Percentiles rank a stretch among this genome's conserved stretches.
Evolutionary conservation across 2,797 vertebrate species (phyloP).

Genomic region (Esox lucius): DNA sequence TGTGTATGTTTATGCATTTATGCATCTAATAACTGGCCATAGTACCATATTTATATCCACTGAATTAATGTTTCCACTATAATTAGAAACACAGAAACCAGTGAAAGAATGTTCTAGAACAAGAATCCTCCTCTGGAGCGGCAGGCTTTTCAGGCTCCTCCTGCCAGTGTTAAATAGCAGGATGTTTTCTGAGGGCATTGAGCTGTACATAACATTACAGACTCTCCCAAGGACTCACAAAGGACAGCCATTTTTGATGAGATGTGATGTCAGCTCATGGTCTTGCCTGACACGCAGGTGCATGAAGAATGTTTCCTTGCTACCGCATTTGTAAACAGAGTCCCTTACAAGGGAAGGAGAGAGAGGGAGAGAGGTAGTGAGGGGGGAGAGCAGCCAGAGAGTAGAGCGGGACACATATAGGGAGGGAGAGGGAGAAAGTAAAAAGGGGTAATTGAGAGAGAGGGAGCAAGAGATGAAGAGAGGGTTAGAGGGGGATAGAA

Average conservation of each 20-base stretch:
- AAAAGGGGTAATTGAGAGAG: slow-evolving; percentile 12
- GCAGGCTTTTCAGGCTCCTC: slow-evolving; percentile 63
- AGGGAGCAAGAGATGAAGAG: slow-evolving; percentile 14
- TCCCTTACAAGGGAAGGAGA: slow-evolving; percentile 39
- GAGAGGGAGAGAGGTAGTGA: slow-evolving; percentile 8
- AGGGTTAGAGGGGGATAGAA: neutral
- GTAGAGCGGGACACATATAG: slow-evolving; percentile 5
- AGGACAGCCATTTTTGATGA: slow-evolving; percentile 27
- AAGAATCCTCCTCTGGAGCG: slow-evolving; percentile 8
- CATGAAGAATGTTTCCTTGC: slow-evolving; percentile 39
- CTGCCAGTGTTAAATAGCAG: slow-evolving; percentile 5
- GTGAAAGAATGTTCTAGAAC: too few relatives aligned
- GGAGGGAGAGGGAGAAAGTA: slow-evolving; percentile 23
- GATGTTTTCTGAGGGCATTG: too few relatives aligned
- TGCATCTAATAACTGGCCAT: neutral
- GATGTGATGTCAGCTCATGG: slow-evolving; percentile 39
- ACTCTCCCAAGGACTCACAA: slow-evolving; percentile 46
- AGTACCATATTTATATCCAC: too few relatives aligned
- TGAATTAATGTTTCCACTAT: too few relatives aligned
- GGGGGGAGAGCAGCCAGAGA: neutral
- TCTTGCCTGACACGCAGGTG: slow-evolving; percentile 42
- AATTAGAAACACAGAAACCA: too few relatives aligned
- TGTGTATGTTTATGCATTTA: neutral
- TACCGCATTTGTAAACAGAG: slow-evolving; percentile 48
- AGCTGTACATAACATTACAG: slow-evolving; percentile 7